A percentile compares a stretch with the other conserved stretches of the same genome.
Evolutionary conservation across 2,113 vertebrate genomes (phyloP).

Genomic region (Neodon shergylaensis): DNA sequence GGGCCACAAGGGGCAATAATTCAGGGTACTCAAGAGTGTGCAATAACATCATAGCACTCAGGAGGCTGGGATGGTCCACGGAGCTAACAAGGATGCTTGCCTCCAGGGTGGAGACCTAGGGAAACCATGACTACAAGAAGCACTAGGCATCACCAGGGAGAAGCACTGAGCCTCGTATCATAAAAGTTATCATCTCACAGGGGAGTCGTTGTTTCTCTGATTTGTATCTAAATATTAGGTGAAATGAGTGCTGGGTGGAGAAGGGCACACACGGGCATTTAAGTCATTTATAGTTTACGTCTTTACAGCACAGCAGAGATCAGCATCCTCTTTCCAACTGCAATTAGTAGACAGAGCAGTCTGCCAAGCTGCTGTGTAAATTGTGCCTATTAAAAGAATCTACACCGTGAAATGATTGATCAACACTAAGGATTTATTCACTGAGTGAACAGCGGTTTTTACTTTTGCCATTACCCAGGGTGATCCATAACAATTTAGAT

Average conservation of each 20-base stretch:
- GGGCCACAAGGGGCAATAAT: not conserved
- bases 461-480: slow-evolving; percentile 73
- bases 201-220: slow-evolving; percentile 61
- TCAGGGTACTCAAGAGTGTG: not conserved
- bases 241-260: slow-evolving; percentile 68
- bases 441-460: slow-evolving; percentile 75
- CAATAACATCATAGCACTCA: not conserved
- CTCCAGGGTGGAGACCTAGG: not conserved
- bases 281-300: slow-evolving; percentile 79
- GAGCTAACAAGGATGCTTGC: not conserved
- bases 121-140: not conserved
- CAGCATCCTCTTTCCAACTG: slow-evolving; percentile 71
- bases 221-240: slow-evolving; percentile 64
- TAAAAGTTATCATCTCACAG: slow-evolving; percentile 60
- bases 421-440: slow-evolving; percentile 78
- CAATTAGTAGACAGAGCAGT: slow-evolving; percentile 75
- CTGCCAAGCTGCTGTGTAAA: slow-evolving; percentile 77
- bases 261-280: slow-evolving; percentile 56
- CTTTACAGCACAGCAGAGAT: slow-evolving; percentile 77
- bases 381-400: slow-evolving; percentile 78
- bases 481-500: slow-evolving; percentile 79
- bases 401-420: slow-evolving; percentile 71
- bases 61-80: not conserved
- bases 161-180: not conserved
- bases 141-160: not conserved